A percentile compares a stretch with the other conserved stretches of the same genome.
Evolutionary conservation across 2,888 invertebrate genomes (phyloP).

Genomic region (Eupithecia subfuscata): DNA sequence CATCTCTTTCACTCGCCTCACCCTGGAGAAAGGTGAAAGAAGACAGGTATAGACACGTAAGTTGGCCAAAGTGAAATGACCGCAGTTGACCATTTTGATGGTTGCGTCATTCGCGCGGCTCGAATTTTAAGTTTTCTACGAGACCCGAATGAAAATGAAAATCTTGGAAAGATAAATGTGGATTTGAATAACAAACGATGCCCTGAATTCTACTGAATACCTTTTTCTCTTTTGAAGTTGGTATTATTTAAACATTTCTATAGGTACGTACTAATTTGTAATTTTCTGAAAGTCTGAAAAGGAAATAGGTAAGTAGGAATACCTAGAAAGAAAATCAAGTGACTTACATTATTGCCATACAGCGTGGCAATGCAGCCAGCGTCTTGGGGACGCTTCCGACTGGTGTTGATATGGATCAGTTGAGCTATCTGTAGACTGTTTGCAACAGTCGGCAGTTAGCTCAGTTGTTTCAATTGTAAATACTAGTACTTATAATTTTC

Average conservation of each 20-base stretch:
- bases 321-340: too few species aligned
- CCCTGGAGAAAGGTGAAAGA: conserved; percentile 52
- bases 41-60: conserved; percentile 67
- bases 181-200: conserved; percentile 28
- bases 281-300: background rate
- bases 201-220: conserved; percentile 23
- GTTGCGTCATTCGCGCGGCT: conserved; percentile 76
- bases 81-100: conserved; percentile 78
- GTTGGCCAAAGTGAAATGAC: conserved; percentile 84
- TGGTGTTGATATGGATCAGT: too few species aligned
- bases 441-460: too few species aligned
- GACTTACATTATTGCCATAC: too few species aligned
- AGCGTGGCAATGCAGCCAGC: too few species aligned
- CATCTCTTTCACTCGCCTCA: conserved; percentile 55
- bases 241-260: background rate
- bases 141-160: conserved; percentile 55
- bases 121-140: conserved; percentile 66
- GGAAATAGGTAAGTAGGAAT: background rate
- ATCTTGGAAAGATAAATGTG: conserved; percentile 34
- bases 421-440: too few species aligned
- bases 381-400: too few species aligned
- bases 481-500: too few species aligned
- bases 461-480: too few species aligned
- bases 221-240: background rate
- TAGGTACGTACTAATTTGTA: background rate